These are phyloP conservation scores for Knipowitschia caucasica DNA, from an alignment of 2,797 vertebrate genomes.

Conservation along the genomic window DNA sequence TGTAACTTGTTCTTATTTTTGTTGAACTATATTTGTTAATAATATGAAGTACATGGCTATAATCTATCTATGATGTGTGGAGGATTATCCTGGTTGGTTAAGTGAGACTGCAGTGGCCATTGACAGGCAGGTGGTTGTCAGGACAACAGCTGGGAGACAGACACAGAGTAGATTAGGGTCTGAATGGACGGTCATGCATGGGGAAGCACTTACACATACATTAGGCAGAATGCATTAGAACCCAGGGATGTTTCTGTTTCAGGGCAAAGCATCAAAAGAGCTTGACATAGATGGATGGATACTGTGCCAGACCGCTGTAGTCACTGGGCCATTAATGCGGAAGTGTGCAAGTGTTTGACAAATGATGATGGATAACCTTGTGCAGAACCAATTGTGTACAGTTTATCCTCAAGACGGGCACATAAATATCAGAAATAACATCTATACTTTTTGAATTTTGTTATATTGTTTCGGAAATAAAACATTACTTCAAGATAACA, in stretches of 20 bases:
- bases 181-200: conserved; percentile 58
- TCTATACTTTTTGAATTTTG: too few relatives aligned
- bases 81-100: conserved; percentile 37
- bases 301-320: not conserved
- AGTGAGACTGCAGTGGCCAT: conserved; percentile 21
- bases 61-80: conserved; percentile 21
- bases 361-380: conserved; percentile 1
- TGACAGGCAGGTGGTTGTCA: conserved; percentile 56
- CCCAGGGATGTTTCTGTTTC: conserved; percentile 16
- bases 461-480: too few relatives aligned
- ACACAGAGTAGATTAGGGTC: conserved; percentile 44
- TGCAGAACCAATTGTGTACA: not conserved
- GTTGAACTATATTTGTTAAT: conserved; percentile 25
- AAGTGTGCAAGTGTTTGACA: not conserved
- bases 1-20: too few relatives aligned
- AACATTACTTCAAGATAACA: too few relatives aligned
- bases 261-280: conserved; percentile 2
- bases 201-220: conserved; percentile 22
- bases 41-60: conserved; percentile 26
- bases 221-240: conserved; percentile 20
- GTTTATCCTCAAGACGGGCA: not conserved
- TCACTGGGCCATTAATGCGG: not conserved
- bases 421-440: too few relatives aligned
- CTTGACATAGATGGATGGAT: conserved; percentile 6
- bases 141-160: conserved; percentile 52